Percentiles rank a stretch among this genome's conserved stretches.
Conservation (phyloP, 1,140 invertebrate genomes). For the Lysiphlebus fabarum region DNA sequence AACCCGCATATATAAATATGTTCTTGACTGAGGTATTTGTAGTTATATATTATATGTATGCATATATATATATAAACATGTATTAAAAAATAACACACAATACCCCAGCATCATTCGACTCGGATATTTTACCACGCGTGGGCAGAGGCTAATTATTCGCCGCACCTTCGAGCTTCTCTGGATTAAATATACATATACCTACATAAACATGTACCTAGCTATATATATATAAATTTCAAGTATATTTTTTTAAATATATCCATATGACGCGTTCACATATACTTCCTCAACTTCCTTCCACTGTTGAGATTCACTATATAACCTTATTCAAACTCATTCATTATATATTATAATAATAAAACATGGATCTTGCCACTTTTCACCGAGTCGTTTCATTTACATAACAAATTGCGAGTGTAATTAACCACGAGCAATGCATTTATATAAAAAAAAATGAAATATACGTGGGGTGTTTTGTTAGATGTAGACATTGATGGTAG, state of each 20-base stretch:
- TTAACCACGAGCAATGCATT: conserved; percentile 24
- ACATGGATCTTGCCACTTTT: conserved; percentile 25
- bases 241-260: conserved; percentile 4
- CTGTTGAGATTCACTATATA: conserved; percentile 6
- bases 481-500: background rate
- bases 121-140: conserved; percentile 22
- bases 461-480: conserved; percentile 8
- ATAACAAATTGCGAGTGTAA: conserved; percentile 32
- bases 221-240: too few relatives aligned
- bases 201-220: background rate
- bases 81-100: conserved; percentile 4
- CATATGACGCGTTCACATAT: conserved; percentile 9
- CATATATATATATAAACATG: conserved; percentile 15
- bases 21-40: too few relatives aligned
- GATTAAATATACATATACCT: conserved; percentile 12
- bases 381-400: conserved; percentile 32
- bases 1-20: too few relatives aligned
- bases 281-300: conserved; percentile 9
- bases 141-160: conserved; percentile 32
- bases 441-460: background rate
- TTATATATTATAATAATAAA: conserved; percentile 6
- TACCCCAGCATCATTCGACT: conserved; percentile 11
- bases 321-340: conserved; percentile 1
- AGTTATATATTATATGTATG: too few relatives aligned
- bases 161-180: conserved; percentile 24